Percentiles rank a stretch among this genome's conserved stretches.
Conservation (phyloP, 2,888 invertebrate species). For the Poecilobothrus nobilitatus region DNA sequence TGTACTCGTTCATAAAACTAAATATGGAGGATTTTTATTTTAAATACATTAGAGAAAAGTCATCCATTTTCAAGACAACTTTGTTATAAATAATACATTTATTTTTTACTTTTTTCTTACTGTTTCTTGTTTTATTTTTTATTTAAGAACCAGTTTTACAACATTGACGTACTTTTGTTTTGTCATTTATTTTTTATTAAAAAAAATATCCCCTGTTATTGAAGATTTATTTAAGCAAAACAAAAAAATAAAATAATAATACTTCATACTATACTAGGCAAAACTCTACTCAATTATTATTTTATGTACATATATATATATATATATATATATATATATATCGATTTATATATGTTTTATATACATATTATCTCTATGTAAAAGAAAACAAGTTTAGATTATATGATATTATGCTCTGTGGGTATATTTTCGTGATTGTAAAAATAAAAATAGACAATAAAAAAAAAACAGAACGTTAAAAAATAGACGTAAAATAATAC, state of each 20-base stretch:
- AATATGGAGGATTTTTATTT: neutral
- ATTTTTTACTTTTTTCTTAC: neutral
- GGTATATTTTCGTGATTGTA: neutral
- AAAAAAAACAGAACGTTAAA: neutral
- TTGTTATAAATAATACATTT: no score
- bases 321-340: neutral
- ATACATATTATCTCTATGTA: no score
- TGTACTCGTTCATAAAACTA: neutral
- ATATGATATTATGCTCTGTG: neutral
- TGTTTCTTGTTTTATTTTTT: neutral
- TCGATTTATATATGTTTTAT: no score
- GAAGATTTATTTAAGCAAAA: neutral
- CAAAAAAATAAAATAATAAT: neutral
- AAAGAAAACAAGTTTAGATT: neutral
- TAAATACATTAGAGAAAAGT: neutral
- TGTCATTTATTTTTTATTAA: neutral
- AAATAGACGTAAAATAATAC: neutral
- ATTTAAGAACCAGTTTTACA: constrained; percentile 7
- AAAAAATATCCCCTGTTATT: neutral
- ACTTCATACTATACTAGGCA: no score
- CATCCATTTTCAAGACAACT: neutral
- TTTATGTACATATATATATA: neutral
- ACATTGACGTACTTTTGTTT: constrained; percentile 8
- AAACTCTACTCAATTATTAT: no score
- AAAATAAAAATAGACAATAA: neutral